Evolutionary conservation across 2,797 vertebrate species (phyloP), one percentile per base, ranked within the genome.

Genomic region (Typhlichthys subterraneus): DNA sequence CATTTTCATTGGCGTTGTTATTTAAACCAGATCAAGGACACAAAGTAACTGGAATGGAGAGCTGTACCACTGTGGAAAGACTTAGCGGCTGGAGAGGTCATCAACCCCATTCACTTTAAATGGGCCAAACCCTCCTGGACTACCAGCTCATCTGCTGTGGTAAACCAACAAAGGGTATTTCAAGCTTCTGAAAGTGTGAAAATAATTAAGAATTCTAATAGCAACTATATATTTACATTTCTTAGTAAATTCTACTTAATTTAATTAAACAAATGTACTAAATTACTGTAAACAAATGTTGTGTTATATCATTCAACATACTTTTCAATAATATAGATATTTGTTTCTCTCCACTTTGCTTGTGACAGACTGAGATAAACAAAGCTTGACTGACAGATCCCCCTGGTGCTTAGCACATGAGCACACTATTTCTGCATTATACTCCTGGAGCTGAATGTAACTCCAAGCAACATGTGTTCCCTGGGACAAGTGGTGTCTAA

Each of bases 11-110:
- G 74, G 67, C 73, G 77, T 76, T 75, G 68, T 83, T 89, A 81
- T 84, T 82, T 82, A 79, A 88, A 87, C 72, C 79, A 84, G 82
- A 88, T 86, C 87, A 89, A 89, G 89, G 89, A 85, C 80, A 75
- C 70, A 63, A 66, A 67, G 71, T 61, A 79, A 83, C 81, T 69
- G 45, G 77, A 77, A 72, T 65, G 46, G n/a, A 62, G 63, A 73
- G 59, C 55, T 63, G 65, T 14, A 72, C 59, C 49, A 64, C 57
- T 71, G 57, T 38, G 59, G 56, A 11, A 17, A 6, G 6, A 33
- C 12, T 4, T 15, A 64, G 54, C 53, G 64, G 59, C n/a, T 49
- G 14, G 9, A 58, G 59, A 68, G 56, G 57, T 57, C 57, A 15
- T n/a, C 49, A 15, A 51, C 49, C 13, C 49, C n/a, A 50, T 50